A percentile compares a stretch with the other conserved stretches of the same genome.
Evolutionary conservation across 2,888 invertebrate genomes (phyloP).

Genomic region (Psylliodes chrysocephalus): DNA sequence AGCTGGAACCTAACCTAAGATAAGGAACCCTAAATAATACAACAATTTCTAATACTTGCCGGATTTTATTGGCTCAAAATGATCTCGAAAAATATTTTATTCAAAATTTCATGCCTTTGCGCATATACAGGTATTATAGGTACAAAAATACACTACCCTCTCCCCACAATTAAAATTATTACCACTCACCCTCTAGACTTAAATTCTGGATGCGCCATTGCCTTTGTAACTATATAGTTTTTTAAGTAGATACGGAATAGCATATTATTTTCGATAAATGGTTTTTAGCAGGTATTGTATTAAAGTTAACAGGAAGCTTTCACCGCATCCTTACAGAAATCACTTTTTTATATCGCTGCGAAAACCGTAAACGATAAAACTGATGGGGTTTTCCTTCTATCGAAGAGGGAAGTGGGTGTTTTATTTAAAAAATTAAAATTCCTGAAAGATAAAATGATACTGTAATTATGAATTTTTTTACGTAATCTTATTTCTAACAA

Average conservation of each 20-base stretch:
- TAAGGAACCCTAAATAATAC: no score
- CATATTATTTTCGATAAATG: background rate
- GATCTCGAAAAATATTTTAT: no score
- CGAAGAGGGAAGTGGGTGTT: conserved; percentile 31
- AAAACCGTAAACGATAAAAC: conserved; percentile 16
- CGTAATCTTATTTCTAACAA: conserved; percentile 2
- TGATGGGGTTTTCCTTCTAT: conserved; percentile 24
- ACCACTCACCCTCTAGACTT: no score
- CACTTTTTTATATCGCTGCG: conserved; percentile 1
- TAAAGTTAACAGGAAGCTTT: conserved; percentile 20
- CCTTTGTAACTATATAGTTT: no score
- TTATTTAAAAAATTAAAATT: conserved; percentile 17
- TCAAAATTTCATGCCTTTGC: no score
- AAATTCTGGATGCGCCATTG: no score
- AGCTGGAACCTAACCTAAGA: no score
- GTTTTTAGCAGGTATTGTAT: conserved; percentile 7
- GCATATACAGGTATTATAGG: no score
- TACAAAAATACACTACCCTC: no score
- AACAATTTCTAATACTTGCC: no score
- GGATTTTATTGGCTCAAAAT: no score
- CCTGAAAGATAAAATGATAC: conserved; percentile 16
- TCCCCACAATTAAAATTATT: no score
- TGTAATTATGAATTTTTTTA: background rate
- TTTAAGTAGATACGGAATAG: background rate
- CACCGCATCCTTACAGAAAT: conserved; percentile 27